Base-by-base conservation (phyloP, 2,113 vertebrate genomes). In the Strix aluco region DNA sequence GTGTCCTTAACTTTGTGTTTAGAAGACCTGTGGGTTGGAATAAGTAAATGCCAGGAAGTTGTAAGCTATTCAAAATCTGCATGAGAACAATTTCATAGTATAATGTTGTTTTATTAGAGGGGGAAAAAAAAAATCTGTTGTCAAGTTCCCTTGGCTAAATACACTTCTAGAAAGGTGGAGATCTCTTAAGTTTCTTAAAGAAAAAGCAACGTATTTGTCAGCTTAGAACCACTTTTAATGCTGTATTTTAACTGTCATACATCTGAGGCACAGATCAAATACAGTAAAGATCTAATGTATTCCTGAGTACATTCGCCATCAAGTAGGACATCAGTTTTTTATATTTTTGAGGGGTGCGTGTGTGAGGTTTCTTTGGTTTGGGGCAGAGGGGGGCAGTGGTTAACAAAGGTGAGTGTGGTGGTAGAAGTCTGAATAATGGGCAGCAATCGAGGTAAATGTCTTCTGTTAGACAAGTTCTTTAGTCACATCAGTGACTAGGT, bases 341-440 rank as follows among this genome's bases (percentile, higher is more conserved):
- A 9, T 36, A 5, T 46, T 47, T 5, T 1, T 3, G 21, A 3
- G 5, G 26, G 25, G 3, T 15, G 2, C 49, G 11, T 32, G 15
- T 18, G 40, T 8, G 57, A 75, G 1, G 4, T 73, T 61, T 89
- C 29, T 74, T 54, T 42, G 13, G 8, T 55, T 63, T 51, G 26
- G 6, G 34, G 11, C 22, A 13, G 40, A 42, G 40, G 8, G 34
- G 11, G 17, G 15, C 26, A 11, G 32, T 44, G 25, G 22, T 69
- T 81, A 55, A 40, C 72, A 77, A 55, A 51, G 63, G 2, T 59
- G 29, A n/a, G 3, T 29, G 2, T 40, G 27, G 42, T 55, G 42
- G 27, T 66, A 32, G 44, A 65, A 73, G 14, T 46, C 46, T 81
- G 72, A 83, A 58, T 80, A 47, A 54, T 40, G 49, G 63, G 42